Percentiles rank a stretch among this genome's conserved stretches.
phyloP scores from a whole-genome alignment of 2,113 vertebrate species.

The Cepphus grylle region DNA sequence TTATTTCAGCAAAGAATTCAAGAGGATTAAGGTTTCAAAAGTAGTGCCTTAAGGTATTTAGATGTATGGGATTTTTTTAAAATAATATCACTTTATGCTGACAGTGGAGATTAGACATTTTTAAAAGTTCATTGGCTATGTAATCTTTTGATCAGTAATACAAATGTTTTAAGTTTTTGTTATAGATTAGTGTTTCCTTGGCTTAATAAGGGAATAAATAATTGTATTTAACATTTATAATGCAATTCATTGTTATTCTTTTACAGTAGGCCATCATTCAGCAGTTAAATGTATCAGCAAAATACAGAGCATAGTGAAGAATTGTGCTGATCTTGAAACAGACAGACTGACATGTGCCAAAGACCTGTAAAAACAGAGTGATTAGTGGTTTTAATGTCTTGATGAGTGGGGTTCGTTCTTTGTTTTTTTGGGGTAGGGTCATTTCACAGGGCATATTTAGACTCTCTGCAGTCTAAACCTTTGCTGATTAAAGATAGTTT shows the following conservation, averaged over 20 bases:
- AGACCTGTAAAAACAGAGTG: neutral
- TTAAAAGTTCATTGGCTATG: neutral
- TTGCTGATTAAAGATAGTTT: slow-evolving; percentile 23
- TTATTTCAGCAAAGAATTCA: neutral
- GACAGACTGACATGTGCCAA: neutral
- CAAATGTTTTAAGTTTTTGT: neutral
- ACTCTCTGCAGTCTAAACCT: slow-evolving; percentile 3
- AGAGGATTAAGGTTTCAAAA: neutral
- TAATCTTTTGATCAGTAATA: neutral
- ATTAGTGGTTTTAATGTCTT: neutral
- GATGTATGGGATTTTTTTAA: neutral
- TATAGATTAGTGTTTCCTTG: neutral
- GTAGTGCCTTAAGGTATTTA: neutral
- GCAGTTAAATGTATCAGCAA: neutral
- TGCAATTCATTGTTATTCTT: neutral
- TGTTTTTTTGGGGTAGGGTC: neutral
- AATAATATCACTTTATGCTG: neutral
- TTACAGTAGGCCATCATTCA: neutral
- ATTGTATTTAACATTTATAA: neutral
- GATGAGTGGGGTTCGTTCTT: neutral
- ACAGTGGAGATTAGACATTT: neutral
- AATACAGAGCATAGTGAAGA: neutral
- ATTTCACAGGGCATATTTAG: neutral
- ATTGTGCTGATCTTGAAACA: neutral
- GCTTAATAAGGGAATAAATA: neutral